These are phyloP conservation scores for Lobophora halterata DNA, from an alignment of 2,888 invertebrate species.

Conservation along the genomic window DNA sequence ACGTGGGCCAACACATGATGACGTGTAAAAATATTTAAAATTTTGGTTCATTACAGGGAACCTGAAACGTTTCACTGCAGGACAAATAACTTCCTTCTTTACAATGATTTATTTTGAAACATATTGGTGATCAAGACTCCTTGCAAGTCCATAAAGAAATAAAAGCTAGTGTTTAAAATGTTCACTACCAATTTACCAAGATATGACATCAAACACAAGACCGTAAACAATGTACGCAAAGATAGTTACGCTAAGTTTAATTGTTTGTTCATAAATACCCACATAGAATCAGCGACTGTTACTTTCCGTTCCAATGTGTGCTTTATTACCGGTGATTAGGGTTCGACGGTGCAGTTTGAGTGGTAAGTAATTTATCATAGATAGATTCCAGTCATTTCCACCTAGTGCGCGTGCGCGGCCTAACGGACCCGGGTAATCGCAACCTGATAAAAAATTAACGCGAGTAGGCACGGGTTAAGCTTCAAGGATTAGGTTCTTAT, in stretches of 20 bases:
- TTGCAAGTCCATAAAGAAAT: background rate
- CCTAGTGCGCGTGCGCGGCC: constrained; percentile 50
- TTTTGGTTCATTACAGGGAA: no score
- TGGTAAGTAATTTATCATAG: constrained; percentile 43
- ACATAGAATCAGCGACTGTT: constrained; percentile 25
- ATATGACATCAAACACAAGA: constrained; percentile 29
- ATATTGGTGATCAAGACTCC: background rate
- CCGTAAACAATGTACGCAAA: constrained; percentile 32
- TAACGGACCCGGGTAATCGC: constrained; percentile 71
- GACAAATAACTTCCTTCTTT: no score
- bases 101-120: no score
- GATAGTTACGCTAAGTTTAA: constrained; percentile 35
- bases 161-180: constrained; percentile 13
- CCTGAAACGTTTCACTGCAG: no score
- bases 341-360: constrained; percentile 24
- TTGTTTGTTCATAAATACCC: constrained; percentile 36
- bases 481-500: constrained; percentile 15
- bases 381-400: constrained; percentile 50
- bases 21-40: no score
- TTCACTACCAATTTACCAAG: constrained; percentile 26
- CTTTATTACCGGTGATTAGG: constrained; percentile 28
- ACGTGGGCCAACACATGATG: no score
- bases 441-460: constrained; percentile 57
- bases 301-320: constrained; percentile 18
- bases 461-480: constrained; percentile 23